These are phyloP conservation scores for Axis porcinus DNA, from an alignment of 2,113 vertebrate genomes.

Conservation along the genomic window DNA sequence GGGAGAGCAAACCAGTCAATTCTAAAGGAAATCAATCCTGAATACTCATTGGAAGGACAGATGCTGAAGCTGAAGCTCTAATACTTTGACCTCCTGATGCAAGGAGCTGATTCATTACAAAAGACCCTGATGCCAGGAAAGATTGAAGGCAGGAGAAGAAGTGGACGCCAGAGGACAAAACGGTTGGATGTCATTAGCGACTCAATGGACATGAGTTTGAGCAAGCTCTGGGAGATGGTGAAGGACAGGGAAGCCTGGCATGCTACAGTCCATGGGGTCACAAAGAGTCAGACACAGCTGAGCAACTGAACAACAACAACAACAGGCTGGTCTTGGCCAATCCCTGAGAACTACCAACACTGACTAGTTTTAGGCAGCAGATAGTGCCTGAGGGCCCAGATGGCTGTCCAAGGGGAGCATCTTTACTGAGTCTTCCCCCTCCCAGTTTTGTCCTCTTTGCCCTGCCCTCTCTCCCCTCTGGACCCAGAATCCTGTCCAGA, in stretches of 20 bases:
- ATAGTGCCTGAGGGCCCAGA: conserved; percentile 31
- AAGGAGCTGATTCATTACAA: background rate
- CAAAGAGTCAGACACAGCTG: background rate
- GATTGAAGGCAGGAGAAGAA: background rate
- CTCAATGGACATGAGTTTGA: background rate
- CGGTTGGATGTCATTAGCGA: background rate
- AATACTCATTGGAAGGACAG: background rate
- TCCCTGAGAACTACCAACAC: background rate
- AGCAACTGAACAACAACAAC: background rate
- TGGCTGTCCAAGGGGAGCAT: background rate
- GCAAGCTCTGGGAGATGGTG: background rate
- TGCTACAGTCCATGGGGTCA: background rate
- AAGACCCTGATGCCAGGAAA: background rate
- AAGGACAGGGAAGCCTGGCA: background rate
- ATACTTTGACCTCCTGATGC: background rate
- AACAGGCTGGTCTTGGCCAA: background rate
- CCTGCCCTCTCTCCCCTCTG: background rate
- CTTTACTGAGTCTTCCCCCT: background rate
- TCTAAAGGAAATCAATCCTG: background rate
- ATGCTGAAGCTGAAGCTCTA: background rate
- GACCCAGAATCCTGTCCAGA: background rate
- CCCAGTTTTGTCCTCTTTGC: background rate
- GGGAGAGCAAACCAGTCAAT: background rate
- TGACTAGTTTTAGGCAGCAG: conserved; percentile 20
- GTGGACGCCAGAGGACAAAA: background rate